A percentile compares a stretch with the other conserved stretches of the same genome.
Conservation (phyloP, 2,888 invertebrate genomes). For the Mayetiola destructor region DNA sequence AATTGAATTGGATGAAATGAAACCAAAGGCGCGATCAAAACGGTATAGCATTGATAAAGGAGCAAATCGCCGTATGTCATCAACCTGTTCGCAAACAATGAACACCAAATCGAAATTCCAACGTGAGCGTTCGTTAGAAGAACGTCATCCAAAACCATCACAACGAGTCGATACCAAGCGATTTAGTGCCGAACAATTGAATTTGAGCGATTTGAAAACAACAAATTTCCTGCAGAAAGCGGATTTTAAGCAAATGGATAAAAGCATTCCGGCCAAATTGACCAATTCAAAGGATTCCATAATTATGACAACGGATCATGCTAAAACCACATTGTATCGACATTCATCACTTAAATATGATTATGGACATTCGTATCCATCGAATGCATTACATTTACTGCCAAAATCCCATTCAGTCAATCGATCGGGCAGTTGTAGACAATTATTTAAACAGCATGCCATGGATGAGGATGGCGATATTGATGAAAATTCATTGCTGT, state of each 20-base stretch:
- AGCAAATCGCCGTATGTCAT: not conserved
- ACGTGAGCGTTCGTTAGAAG: slow-evolving; percentile 35
- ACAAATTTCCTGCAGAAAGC: not conserved
- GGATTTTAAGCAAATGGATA: not conserved
- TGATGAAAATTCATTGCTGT: slow-evolving; percentile 39
- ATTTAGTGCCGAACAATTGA: slow-evolving; percentile 33
- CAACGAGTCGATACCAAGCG: slow-evolving; percentile 39
- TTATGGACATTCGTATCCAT: not conserved
- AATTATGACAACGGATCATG: not conserved
- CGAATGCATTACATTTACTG: slow-evolving; percentile 28
- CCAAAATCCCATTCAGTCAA: slow-evolving; percentile 33
- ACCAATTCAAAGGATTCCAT: not conserved
- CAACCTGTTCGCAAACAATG: not conserved
- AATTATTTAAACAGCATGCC: slow-evolving; percentile 42
- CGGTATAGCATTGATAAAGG: not conserved
- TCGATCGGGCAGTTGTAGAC: slow-evolving; percentile 40
- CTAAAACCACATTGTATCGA: not conserved
- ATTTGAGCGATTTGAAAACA: slow-evolving; percentile 22
- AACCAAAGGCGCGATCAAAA: not conserved
- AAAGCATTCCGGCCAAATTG: not conserved
- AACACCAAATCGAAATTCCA: slow-evolving; percentile 22
- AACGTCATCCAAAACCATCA: slow-evolving; percentile 21
- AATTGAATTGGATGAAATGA: slow-evolving; percentile 30
- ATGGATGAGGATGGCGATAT: slow-evolving; percentile 39
- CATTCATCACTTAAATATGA: not conserved